Conservation (phyloP, 2,888 invertebrate genomes). For the Gryllus longicercus region DNA sequence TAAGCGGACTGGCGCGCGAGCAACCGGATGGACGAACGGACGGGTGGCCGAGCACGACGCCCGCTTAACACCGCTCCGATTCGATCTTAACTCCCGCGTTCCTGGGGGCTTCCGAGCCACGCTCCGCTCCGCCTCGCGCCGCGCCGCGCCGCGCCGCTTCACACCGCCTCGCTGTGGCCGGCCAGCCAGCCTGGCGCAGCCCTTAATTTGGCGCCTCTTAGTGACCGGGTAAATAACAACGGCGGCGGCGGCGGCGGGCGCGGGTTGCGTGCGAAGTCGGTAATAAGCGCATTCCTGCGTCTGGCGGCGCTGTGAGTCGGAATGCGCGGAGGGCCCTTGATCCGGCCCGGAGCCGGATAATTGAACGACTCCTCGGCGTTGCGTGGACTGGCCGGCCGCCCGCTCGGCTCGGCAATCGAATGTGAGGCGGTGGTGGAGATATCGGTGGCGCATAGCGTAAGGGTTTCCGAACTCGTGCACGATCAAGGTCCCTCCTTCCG, state of each 20-base stretch:
- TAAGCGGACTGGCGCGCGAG: too few species aligned
- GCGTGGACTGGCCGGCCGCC: neutral
- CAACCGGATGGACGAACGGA: too few species aligned
- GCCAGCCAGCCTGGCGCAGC: neutral
- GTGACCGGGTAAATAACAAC: slow-evolving; percentile 4
- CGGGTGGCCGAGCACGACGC: too few species aligned
- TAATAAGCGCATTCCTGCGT: slow-evolving; percentile 9
- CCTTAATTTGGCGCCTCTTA: slow-evolving; percentile 17
- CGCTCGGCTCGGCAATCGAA: neutral
- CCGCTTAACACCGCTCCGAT: too few species aligned
- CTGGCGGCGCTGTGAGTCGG: neutral
- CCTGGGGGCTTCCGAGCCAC: too few species aligned
- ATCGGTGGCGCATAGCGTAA: too few species aligned
- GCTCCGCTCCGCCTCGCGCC: too few species aligned
- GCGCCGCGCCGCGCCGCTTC: too few species aligned
- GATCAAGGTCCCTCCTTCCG: too few species aligned
- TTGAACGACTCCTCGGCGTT: neutral
- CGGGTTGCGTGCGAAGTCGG: slow-evolving; percentile 17
- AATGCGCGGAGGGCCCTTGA: neutral
- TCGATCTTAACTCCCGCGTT: too few species aligned
- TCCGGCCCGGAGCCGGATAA: neutral
- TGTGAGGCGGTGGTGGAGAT: neutral
- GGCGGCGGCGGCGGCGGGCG: neutral
- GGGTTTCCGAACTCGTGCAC: too few species aligned
- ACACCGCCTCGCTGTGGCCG: too few species aligned